Evolutionary conservation across 2,797 vertebrate genomes (phyloP), one percentile per base, ranked within the genome.

Genomic region (Nyctibius grandis): DNA sequence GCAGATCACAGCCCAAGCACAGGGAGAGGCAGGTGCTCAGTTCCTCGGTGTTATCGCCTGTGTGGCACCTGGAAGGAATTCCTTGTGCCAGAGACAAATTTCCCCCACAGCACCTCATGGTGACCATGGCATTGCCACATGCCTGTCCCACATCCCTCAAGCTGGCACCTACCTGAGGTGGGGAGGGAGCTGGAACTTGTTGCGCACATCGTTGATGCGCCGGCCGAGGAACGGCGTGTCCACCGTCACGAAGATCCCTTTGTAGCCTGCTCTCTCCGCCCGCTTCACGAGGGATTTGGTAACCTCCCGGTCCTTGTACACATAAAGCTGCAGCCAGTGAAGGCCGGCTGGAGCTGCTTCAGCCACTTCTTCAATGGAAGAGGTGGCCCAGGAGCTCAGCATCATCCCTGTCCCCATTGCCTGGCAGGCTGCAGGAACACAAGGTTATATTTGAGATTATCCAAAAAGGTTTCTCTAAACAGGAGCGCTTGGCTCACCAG

Each of bases 321-420:
- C 98, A 38, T 99, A 99, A 3, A 99, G 98, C 94, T 99, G 99
- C 96, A 99, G 89, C 99, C 99, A 99, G 63, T 95, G 98, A 33
- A 98, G 95, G 0, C 97, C 97, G 0, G 64, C 85, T 0, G 94
- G 97, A 10, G 97, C 98, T 0, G 98, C 98, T 61, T 98, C 98
- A 5, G 98, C 98, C 77, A 99, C 99, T 96, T 99, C 99, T 97
- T 99, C 99, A 16, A 99, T 98, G 12, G 98, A 99, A 31, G 99
- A 99, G 16, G 99, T 99, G 56, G 99, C 98, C 99, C 99, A 99
- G 72, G 99, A 99, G 77, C 99, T 99, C 95, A 99, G 97, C 99
- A 99, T 99, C 99, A 99, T 99, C 16, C 98, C 99, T 1, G 98
- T 99, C 23, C 98, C 99, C 87, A 97, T 28, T 3, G 98, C 97